Base-by-base conservation (phyloP, 2,113 vertebrate genomes). In the Microcebus ravelobensis region DNA sequence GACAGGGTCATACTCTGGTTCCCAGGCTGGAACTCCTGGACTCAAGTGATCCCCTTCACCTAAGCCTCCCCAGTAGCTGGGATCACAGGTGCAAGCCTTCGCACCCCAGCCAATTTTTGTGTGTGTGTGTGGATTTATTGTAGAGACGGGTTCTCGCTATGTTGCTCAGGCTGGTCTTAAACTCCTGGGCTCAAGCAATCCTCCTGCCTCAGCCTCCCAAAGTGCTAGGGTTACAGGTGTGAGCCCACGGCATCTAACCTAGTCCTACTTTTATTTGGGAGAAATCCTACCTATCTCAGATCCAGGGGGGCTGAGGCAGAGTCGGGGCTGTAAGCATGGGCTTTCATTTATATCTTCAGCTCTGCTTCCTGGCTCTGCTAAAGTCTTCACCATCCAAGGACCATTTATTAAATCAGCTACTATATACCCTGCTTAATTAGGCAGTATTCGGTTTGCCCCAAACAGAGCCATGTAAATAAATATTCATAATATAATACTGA, bases 211-310 rank as follows among this genome's bases (percentile, higher is more conserved):
- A 61, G 59, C 23, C 55, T 57, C 55, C 55, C 59, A 61, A 61
- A 61, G 23, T 25, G 59, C 59, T 27, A 61, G 59, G 59, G 59
- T 25, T 61, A 61, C 59, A 61, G 59, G 25, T 11, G 59, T 61
- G 59, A 61, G 59, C 23, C 59, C 59, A 61, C 59, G 1, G 25
- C 59, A 61, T 4, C 59, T 61, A 61, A 23, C 8, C 79, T 91
- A 80, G 48, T 93, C 74, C 83, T 95, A 52, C 65, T 97, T 94
- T 95, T 29, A 89, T 34, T 82, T 45, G 11, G 48, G 86, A 76
- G 77, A 93, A 97, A 93, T 31, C 12, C 59, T 71, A 82, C 48
- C 48, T 63, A 45, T 25, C 70, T 87, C 27, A 50, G 52, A 87
- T 63, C 45, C 74, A 71, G n/a, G 55, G 55, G 42, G 57, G 18